Percentiles rank a stretch among this genome's conserved stretches.
Evolutionary conservation across 2,797 vertebrate genomes (phyloP).

Genomic region (Microhierax caerulescens): DNA sequence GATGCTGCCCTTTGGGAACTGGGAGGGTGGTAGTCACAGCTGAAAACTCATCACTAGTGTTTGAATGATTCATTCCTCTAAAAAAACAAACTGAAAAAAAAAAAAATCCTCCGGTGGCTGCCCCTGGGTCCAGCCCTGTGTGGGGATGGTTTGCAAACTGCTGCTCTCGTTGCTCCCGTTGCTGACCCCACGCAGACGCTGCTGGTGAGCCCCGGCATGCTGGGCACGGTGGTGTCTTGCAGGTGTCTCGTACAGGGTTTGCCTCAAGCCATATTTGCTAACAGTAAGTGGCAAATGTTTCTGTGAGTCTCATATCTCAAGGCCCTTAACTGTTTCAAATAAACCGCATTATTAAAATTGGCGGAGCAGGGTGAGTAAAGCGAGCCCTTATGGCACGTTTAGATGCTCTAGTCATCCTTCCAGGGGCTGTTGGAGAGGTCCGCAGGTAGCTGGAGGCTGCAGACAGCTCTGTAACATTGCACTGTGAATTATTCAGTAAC

Average conservation of each 20-base stretch:
- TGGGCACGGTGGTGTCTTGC: not conserved
- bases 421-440: not conserved
- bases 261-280: constrained; percentile 63
- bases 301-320: not conserved
- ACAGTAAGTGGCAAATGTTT: not conserved
- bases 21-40: not conserved
- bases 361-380: not conserved
- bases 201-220: not conserved
- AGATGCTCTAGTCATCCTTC: not conserved
- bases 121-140: not conserved
- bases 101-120: accelerated
- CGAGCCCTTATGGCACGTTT: not conserved
- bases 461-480: accelerated
- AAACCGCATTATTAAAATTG: not conserved
- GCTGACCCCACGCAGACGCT: not conserved
- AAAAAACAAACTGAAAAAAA: not conserved
- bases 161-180: not conserved
- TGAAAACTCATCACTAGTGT: not conserved
- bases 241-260: constrained; percentile 66
- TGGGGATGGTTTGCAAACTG: not conserved
- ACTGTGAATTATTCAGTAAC: not conserved
- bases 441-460: not conserved
- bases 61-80: not conserved
- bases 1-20: accelerated
- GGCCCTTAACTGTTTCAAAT: not conserved